Evolutionary conservation across 2,888 invertebrate genomes (phyloP), one percentile per base, ranked within the genome.

Genomic region (Latheticus oryzae): DNA sequence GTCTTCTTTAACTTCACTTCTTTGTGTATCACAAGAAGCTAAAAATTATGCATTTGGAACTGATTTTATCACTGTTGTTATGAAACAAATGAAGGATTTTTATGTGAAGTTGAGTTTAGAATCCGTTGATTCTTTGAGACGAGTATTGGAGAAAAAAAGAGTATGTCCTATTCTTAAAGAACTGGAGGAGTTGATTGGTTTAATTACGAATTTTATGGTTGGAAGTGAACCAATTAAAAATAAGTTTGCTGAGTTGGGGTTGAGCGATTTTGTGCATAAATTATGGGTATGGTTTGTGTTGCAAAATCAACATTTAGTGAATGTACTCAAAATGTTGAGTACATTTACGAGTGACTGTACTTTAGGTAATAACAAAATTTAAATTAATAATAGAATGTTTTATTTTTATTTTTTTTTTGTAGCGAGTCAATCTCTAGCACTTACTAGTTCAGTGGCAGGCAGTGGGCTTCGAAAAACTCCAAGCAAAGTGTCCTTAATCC

Each of bases 231-330:
- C 76, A 0, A 84, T 84, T 0, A 89, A 89, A 70, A 80, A 80
- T 11, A 76, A 77, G 19, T 82, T 84, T 16, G 83, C 84, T 0
- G 79, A 82, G 13, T 77, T 81, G 24, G 83, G 83, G 45, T 71
- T 88, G 16, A 81, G 85, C 0, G 82, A 84, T 59, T 80, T 85
- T 0, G 70, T 87, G 5, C 84, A 85, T 68, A 84, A 86, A 63
- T 76, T 88, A 64, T 89, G 89, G 88, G 79, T 83, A 1, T 88
- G 88, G 87, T 84, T 85, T 66, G 82, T 82, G 70, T 79, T 84
- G 66, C 84, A 84, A 13, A 84, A 84, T 40, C 76, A 75, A 37
- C 74, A 85, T 26, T 70, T 86, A 2, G 76, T 79, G 1, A 81
- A 84, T 9, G 80, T 82, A 8, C 75, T 88, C 47, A 82, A 83